Base-by-base conservation (phyloP, 2,113 vertebrate genomes). In the Anguilla japonica region DNA sequence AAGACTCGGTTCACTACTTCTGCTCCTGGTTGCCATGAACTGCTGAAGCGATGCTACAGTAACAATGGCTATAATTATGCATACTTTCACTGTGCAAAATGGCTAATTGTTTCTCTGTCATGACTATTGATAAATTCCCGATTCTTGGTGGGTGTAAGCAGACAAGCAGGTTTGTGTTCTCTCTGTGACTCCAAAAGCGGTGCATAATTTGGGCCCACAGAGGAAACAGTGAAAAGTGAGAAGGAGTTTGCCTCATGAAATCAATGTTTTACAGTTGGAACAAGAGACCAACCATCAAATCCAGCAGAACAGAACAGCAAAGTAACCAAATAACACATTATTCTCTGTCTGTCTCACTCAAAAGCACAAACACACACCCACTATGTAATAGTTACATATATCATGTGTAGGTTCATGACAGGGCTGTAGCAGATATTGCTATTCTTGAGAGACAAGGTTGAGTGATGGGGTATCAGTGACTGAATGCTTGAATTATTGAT, bases 401-500 rank as follows among this genome's bases (percentile, higher is more conserved):
- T 67, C 60, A 2, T 63, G 18, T 22, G 60, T 22, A 67, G 60
- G 40, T 63, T 83, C 20, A 39, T 83, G 83, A 63, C 83, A 60
- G 53, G 34, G 79, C 29, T 81, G 79, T 29, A 6, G 15, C 79
- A 81, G 20, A 15, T 81, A 71, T 88, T 87, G 15, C 79, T 57
- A 40, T 60, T 89, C 87, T 89, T 82, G 87, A 85, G 81, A 85
- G 34, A 80, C 41, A 29, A 8, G 67, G 29, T 56, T 81, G 83
- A 87, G 46, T 79, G 82, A 81, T 81, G 39, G 29, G 85, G 84
- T 90, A 92, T 93, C 90, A 91, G 43, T 93, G 89, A 89, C 87
- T 82, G 46, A 78, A 86, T 78, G 41, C 81, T 34, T 93, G 1
- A 88, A 94, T 94, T 92, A 94, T 93, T 94, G 57, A 93, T 92